Evolutionary conservation across 2,888 invertebrate species (phyloP).

Genomic region (Xestia ashworthii): DNA sequence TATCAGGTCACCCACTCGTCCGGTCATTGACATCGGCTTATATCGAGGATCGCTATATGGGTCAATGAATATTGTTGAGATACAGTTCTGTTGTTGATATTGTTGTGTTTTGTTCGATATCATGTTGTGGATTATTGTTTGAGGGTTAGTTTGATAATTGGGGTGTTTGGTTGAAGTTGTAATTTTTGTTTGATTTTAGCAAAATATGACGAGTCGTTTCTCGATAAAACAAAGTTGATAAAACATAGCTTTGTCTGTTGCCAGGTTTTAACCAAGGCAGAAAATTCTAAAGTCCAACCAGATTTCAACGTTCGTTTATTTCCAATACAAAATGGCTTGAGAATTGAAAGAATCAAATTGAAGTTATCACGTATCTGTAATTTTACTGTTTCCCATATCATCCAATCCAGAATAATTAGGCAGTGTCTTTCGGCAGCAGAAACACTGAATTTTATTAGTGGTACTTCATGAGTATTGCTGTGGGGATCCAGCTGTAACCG

Average conservation of each 20-base stretch:
- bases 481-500: background rate
- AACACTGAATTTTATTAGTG: background rate
- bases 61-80: slow-evolving; percentile 64
- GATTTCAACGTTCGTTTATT: background rate
- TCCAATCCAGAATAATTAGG: background rate
- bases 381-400: background rate
- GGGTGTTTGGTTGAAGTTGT: background rate
- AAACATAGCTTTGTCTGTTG: background rate
- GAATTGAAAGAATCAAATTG: background rate
- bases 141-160: background rate
- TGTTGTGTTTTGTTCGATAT: background rate
- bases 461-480: background rate
- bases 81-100: slow-evolving; percentile 20
- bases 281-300: background rate
- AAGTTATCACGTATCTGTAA: background rate
- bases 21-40: slow-evolving; percentile 66
- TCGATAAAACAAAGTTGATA: background rate
- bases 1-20: slow-evolving; percentile 58
- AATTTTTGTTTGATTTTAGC: background rate
- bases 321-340: background rate
- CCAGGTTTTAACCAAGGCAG: background rate
- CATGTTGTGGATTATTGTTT: slow-evolving; percentile 14
- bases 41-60: slow-evolving; percentile 65
- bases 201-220: background rate
- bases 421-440: background rate